A percentile compares a stretch with the other conserved stretches of the same genome.
phyloP scores from a whole-genome alignment of 2,797 vertebrate genomes.

The Anableps anableps region DNA sequence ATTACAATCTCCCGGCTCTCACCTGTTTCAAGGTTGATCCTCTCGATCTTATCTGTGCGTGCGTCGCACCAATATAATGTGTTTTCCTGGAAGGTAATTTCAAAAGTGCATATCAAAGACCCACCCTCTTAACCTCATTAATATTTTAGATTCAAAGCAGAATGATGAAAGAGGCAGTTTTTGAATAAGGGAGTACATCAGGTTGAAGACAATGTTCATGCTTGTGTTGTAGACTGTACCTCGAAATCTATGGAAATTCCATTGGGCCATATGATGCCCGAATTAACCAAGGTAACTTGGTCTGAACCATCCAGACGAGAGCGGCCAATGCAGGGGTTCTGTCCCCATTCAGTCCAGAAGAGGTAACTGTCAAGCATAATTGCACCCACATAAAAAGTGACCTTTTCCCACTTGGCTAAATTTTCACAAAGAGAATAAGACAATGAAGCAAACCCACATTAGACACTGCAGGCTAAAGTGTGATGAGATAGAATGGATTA shows the following conservation, averaged over 20 bases:
- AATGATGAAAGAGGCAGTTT: slow-evolving; percentile 49
- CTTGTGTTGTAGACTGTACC: slow-evolving; percentile 77
- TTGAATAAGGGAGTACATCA: slow-evolving; percentile 5
- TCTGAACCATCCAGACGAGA: slow-evolving; percentile 94
- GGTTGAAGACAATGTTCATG: neutral
- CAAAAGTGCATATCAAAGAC: slow-evolving; percentile 82
- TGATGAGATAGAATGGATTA: neutral
- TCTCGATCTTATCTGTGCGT: slow-evolving; percentile 98
- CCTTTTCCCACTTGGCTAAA: neutral
- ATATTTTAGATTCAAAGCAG: slow-evolving; percentile 70
- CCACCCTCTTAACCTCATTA: slow-evolving; percentile 38
- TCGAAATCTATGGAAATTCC: slow-evolving; percentile 97
- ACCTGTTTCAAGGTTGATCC: slow-evolving; percentile 98
- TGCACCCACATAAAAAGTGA: slow-evolving; percentile 5
- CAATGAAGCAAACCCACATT: neutral
- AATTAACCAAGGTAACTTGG: slow-evolving; percentile 91
- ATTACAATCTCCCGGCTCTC: slow-evolving; percentile 95
- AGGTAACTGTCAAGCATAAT: slow-evolving; percentile 84
- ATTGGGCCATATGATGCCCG: slow-evolving; percentile 94
- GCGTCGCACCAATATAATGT: slow-evolving; percentile 99
- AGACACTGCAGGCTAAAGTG: neutral
- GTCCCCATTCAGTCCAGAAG: slow-evolving; percentile 99
- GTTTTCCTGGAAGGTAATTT: slow-evolving; percentile 94
- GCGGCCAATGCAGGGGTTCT: slow-evolving; percentile 93
- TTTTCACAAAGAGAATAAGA: neutral